Evolutionary conservation across 1,140 invertebrate genomes (phyloP).

Genomic region (Ceratosolen fusciceps): DNA sequence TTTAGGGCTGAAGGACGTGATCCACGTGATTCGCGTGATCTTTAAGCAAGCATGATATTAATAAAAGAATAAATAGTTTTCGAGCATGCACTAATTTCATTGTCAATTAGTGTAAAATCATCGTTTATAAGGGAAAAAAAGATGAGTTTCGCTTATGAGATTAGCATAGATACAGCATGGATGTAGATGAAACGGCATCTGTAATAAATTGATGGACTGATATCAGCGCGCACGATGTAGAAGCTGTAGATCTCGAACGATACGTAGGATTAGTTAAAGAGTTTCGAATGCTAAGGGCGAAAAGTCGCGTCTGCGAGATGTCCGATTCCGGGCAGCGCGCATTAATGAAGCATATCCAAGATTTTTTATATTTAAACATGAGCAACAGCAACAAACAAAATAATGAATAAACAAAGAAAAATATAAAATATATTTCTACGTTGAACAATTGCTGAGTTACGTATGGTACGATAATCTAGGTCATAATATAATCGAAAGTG

Average conservation of each 20-base stretch:
- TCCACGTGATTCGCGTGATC: conserved; percentile 30
- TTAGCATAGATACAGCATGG: too few relatives aligned
- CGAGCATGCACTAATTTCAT: not conserved
- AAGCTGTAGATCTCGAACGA: not conserved
- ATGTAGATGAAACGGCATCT: too few relatives aligned
- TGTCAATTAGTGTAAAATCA: conserved; percentile 20
- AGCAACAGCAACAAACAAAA: conserved; percentile 11
- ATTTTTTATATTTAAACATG: conserved; percentile 57
- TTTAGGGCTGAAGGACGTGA: not conserved
- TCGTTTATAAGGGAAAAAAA: not conserved
- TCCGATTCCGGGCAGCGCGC: conserved; percentile 46
- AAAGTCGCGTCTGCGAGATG: conserved; percentile 43
- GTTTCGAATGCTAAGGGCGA: conserved; percentile 23
- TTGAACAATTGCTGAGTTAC: conserved; percentile 50
- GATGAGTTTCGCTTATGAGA: not conserved
- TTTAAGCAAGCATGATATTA: conserved; percentile 25
- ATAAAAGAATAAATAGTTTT: conserved; percentile 10
- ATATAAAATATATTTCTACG: conserved; percentile 60
- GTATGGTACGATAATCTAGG: not conserved
- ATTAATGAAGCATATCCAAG: conserved; percentile 60
- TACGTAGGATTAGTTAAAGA: not conserved
- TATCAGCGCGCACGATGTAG: too few relatives aligned
- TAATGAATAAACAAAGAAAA: conserved; percentile 43
- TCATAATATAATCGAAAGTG: conserved; percentile 46
- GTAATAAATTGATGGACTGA: too few relatives aligned